Percentiles rank a stretch among this genome's conserved stretches.
phyloP scores from a whole-genome alignment of 2,888 invertebrate species.

The Napeogenes sylphis region DNA sequence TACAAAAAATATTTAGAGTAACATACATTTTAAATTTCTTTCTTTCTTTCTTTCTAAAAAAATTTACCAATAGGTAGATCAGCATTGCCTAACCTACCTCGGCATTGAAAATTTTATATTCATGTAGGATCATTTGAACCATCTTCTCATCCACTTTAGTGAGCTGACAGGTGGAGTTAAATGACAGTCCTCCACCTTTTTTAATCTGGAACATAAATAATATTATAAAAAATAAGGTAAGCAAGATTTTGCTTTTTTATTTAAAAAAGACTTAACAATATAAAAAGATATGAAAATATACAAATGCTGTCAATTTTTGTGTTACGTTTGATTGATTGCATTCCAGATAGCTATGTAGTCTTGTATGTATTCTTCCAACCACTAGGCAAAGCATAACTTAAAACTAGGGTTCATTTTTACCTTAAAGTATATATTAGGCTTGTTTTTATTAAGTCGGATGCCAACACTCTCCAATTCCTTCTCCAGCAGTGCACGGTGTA shows the following conservation, averaged over 20 bases:
- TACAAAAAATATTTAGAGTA: too few species aligned
- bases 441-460: constrained; percentile 94
- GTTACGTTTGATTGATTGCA: too few species aligned
- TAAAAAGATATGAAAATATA: neutral
- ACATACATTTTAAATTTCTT: too few species aligned
- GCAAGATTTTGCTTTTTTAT: neutral
- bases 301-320: too few species aligned
- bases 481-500: constrained; percentile 94
- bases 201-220: constrained; percentile 79
- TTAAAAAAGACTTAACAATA: too few species aligned
- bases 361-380: too few species aligned
- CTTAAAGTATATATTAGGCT: constrained; percentile 99
- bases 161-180: constrained; percentile 96
- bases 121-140: constrained; percentile 98
- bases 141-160: constrained; percentile 97
- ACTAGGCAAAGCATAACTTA: too few species aligned
- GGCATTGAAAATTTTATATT: constrained; percentile 98
- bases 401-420: constrained; percentile 56
- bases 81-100: constrained; percentile 74
- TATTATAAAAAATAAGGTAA: too few species aligned
- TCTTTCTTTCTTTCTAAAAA: too few species aligned
- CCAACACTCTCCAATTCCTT: constrained; percentile 98
- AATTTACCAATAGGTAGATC: too few species aligned
- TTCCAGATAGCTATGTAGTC: too few species aligned
- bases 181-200: constrained; percentile 97